phyloP scores from a whole-genome alignment of 2,797 vertebrate genomes.

The Danio jaintianensis region DNA sequence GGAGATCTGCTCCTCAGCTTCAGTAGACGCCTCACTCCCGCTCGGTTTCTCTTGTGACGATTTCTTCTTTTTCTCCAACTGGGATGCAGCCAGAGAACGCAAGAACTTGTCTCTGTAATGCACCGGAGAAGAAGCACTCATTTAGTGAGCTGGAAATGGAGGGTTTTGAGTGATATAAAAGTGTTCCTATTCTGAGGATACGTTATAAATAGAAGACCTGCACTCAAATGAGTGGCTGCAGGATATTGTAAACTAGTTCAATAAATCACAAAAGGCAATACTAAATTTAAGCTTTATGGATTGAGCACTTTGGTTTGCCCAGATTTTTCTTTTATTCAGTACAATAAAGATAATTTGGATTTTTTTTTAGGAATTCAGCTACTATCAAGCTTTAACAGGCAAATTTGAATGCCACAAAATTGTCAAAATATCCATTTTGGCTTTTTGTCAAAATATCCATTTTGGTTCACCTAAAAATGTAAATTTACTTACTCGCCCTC shows the following conservation, averaged over 20 bases:
- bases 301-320: neutral
- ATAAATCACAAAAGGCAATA: slow-evolving; percentile 14
- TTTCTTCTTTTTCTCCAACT: slow-evolving; percentile 83
- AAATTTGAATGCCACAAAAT: too few species aligned
- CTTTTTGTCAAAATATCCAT: too few species aligned
- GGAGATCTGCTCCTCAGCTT: slow-evolving; percentile 39
- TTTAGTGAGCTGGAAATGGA: slow-evolving; percentile 30
- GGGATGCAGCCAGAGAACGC: slow-evolving; percentile 85
- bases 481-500: too few species aligned
- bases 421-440: too few species aligned
- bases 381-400: too few species aligned
- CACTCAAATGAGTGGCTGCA: slow-evolving; percentile 15
- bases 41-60: slow-evolving; percentile 36
- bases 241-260: neutral
- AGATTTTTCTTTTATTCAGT: neutral
- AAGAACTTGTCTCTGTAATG: slow-evolving; percentile 87
- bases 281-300: neutral
- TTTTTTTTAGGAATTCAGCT: too few species aligned
- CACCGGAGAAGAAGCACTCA: neutral
- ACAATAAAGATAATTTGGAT: neutral
- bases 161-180: neutral
- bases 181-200: neutral
- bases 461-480: too few species aligned
- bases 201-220: neutral
- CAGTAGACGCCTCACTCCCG: slow-evolving; percentile 33